Percentiles rank a stretch among this genome's conserved stretches.
These are phyloP conservation scores for Etheostoma cragini DNA, from an alignment of 2,113 vertebrate species.

Conservation along the genomic window DNA sequence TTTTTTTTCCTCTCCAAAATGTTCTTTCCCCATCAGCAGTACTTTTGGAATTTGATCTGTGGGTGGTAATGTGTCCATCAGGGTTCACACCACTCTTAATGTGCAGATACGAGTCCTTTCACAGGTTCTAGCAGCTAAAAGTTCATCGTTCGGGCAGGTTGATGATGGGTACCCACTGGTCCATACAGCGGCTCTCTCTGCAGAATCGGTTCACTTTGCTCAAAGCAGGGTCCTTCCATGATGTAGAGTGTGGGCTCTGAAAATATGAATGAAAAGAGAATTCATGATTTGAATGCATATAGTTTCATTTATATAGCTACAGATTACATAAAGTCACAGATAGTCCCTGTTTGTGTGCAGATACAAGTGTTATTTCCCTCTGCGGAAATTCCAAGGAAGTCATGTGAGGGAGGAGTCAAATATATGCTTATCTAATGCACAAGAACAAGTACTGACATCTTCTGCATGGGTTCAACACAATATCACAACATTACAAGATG, in stretches of 20 bases:
- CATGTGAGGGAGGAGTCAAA: conserved; percentile 53
- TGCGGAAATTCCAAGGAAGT: conserved; percentile 50
- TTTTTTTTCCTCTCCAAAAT: conserved; percentile 19
- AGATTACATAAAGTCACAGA: background rate
- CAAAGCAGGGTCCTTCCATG: conserved; percentile 94
- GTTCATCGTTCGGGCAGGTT: conserved; percentile 95
- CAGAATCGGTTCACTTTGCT: conserved; percentile 95
- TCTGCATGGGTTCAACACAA: background rate
- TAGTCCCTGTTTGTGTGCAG: background rate
- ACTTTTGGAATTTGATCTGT: conserved; percentile 72
- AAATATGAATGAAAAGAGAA: conserved; percentile 27
- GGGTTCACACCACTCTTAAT: conserved; percentile 58
- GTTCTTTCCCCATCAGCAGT: conserved; percentile 46
- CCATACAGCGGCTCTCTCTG: conserved; percentile 94
- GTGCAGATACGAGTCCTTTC: conserved; percentile 64
- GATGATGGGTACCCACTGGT: conserved; percentile 98
- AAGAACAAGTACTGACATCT: conserved; percentile 56
- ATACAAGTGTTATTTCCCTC: conserved; percentile 24
- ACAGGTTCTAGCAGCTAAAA: background rate
- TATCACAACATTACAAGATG: background rate
- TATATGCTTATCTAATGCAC: conserved; percentile 36
- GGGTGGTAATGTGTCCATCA: conserved; percentile 66
- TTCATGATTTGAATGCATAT: background rate
- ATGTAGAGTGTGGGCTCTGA: conserved; percentile 91
- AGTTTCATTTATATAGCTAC: background rate